Percentiles rank a stretch among this genome's conserved stretches.
phyloP scores from a whole-genome alignment of 2,888 invertebrate species.

The Drosophila neotestacea region DNA sequence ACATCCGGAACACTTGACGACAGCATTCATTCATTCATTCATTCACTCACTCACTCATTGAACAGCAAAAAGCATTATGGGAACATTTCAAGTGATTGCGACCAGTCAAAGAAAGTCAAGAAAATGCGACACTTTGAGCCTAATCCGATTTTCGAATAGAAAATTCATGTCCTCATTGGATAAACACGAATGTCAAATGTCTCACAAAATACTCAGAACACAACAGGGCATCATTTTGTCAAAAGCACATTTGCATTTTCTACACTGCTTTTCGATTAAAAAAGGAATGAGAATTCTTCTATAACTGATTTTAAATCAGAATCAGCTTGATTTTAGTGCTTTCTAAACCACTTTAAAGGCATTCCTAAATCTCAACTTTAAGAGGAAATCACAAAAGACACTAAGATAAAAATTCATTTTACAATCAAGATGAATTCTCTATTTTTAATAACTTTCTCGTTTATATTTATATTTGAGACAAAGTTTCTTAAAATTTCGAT shows the following conservation, averaged over 20 bases:
- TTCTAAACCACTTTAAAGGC: neutral
- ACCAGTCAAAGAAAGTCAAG: conserved; percentile 29
- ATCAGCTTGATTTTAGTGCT: neutral
- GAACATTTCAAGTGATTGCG: conserved; percentile 13
- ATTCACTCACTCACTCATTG: conserved; percentile 5
- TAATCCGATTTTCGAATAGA: conserved; percentile 37
- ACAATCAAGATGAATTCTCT: too few species aligned
- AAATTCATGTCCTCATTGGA: conserved; percentile 19
- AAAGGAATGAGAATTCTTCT: neutral
- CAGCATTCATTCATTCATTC: neutral
- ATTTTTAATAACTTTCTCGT: too few species aligned
- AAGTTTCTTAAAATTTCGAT: too few species aligned
- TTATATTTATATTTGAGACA: too few species aligned
- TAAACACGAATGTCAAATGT: conserved; percentile 14
- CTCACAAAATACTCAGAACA: neutral
- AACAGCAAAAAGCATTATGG: conserved; percentile 9
- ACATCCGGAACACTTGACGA: conserved; percentile 28
- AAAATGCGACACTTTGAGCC: conserved; percentile 29
- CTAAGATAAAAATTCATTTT: too few species aligned
- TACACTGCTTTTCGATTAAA: neutral
- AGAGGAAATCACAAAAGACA: too few species aligned
- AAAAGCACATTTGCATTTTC: conserved; percentile 6
- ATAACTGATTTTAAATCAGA: neutral
- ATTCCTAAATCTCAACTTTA: neutral
- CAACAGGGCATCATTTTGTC: conserved; percentile 2